Base-by-base conservation (phyloP, 2,113 vertebrate genomes). In the Malaclemys terrapin region DNA sequence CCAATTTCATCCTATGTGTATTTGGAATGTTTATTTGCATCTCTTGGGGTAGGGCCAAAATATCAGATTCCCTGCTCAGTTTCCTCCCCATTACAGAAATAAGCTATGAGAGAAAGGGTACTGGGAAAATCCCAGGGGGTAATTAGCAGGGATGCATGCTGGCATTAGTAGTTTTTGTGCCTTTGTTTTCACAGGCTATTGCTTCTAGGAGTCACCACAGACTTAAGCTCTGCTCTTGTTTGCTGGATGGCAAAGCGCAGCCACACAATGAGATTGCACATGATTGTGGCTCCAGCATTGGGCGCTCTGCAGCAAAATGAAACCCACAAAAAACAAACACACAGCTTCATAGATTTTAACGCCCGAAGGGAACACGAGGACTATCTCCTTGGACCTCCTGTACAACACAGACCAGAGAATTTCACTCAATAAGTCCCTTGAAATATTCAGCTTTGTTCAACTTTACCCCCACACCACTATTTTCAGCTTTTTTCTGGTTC, bases 1-100 rank as follows among this genome's bases (percentile, higher is more conserved):
- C 93, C 79, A 27, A 3, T 95, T 96, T 97, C 97, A 88, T n/a
- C 52, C 42, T 81, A 83, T 80, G 45, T 13, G 88, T 45, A 81
- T 31, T 72, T 94, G 57, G 56, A 52, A n/a, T 5, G 25, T 25
- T 56, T 72, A 57, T 93, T 95, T 89, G 72, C 2, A 1, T 95
- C 85, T 84, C 85, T 53, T 42, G 56, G 75, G 16, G 47, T 83
- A 31, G 89, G 75, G 80, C 38, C 25, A 9, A 75, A 85, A 56
- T 79, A 78, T 78, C 75, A 47, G 75, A 89, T 92, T 95, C 92
- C 79, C 3, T 1, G 49, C 20, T 92, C 50, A 29, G 22, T 17
- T 89, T 84, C 19, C 5, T 25, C 5, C 1, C 14, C 78, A 92
- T 85, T 75, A 50, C 80, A 79, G 75, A 29, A 49, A 12, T 11